Base-by-base conservation (phyloP, 1,140 invertebrate genomes). In the Dreissena polymorpha region DNA sequence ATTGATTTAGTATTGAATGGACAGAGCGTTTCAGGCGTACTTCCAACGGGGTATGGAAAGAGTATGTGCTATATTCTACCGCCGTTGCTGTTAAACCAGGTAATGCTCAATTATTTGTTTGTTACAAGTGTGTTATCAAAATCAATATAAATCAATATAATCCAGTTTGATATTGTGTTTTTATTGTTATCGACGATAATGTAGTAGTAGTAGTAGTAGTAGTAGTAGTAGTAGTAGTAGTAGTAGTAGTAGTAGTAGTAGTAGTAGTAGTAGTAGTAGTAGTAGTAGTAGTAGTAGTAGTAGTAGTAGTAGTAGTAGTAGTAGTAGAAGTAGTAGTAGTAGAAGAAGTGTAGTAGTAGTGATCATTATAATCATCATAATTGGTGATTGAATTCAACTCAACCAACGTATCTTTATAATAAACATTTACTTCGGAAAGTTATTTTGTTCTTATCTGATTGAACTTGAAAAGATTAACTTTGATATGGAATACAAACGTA, bases 1-100 rank as follows among this genome's bases (percentile, higher is more conserved):
- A 55, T 73, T 21, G 23, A 18, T 53, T 49, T 53, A 13, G 21
- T 74, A 13, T 25, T 74, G 29, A 25, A 55, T 8, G 60, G 60
- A 16, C 23, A 74, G 53, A 57, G 60, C 55, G 71, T 74, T 13
- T 60, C 16, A 12, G 71, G 8, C 23, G 23, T 74, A 27, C 53
- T 74, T 27, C 70, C 70, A 14, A 73, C 49, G 18, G 70, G 70
- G 21, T 73, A 73, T 57, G 70, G 70, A 12, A 73, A 73, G 50
- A 73, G 70, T 39, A 25, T 73, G 8, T 73, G 70, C 51, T 73
- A 73, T 14, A 25, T 73, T 57, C 53, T 73, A 25, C 70, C 70
- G 25, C 70, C 70, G 7, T 14, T 73, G 23, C 16, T 73, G 16
- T 21, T 73, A 49, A 25, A 73, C 50, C 49, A 73, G 7, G 70